Evolutionary conservation across 2,113 vertebrate genomes (phyloP).

Genomic region (Myanophis thanlyinensis): DNA sequence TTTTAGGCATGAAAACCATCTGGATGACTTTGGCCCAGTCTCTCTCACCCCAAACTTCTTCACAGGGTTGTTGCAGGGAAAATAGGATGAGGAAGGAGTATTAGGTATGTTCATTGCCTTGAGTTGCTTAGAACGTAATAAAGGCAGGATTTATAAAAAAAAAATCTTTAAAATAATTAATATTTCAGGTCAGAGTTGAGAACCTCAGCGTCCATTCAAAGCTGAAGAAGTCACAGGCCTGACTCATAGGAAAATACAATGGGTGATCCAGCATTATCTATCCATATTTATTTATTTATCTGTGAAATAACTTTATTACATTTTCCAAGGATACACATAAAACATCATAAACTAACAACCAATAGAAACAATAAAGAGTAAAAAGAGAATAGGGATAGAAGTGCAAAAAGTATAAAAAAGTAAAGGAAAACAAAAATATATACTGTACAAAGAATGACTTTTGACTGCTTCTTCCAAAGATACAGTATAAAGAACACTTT

Average conservation of each 20-base stretch:
- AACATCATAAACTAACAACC: background rate
- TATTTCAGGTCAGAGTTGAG: background rate
- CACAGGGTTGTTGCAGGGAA: background rate
- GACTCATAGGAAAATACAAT: background rate
- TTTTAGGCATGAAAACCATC: background rate
- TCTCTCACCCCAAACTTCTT: background rate
- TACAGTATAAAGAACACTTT: background rate
- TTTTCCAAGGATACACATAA: background rate
- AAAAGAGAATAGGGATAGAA: background rate
- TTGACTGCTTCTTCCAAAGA: background rate
- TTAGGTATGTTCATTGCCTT: background rate
- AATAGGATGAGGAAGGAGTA: background rate
- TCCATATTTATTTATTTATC: background rate
- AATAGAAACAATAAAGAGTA: background rate
- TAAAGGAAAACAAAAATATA: background rate
- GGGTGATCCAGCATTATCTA: background rate
- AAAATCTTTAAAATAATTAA: too few species aligned
- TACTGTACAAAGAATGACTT: background rate
- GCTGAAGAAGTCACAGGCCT: background rate
- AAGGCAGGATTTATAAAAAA: too few species aligned
- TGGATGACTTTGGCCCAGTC: background rate
- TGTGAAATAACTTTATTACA: background rate
- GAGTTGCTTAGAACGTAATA: background rate
- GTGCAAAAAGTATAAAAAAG: background rate
- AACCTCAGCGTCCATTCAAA: background rate